phyloP scores from a whole-genome alignment of 92 coral and sea anemone genomes.

The Porites divaricata region DNA sequence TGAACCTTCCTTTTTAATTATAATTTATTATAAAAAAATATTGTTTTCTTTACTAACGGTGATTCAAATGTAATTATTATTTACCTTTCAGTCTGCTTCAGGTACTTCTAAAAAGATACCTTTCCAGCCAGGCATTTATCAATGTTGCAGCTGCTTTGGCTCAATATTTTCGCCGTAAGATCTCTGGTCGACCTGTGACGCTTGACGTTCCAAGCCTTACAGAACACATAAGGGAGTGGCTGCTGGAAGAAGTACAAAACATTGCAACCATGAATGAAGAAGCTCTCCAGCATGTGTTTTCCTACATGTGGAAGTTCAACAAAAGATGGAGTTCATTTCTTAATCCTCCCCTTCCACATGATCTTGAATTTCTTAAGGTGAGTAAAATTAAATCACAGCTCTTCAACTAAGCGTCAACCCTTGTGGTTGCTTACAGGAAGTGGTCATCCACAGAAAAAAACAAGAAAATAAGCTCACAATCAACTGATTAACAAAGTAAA shows the following conservation, averaged over 20 bases:
- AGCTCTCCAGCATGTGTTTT: slow-evolving; percentile 72
- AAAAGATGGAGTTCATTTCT: slow-evolving; percentile 73
- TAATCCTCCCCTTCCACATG: slow-evolving; percentile 73
- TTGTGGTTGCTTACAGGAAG: too few relatives aligned
- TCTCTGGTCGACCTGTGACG: slow-evolving; percentile 61
- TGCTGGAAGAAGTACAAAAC: slow-evolving; percentile 82
- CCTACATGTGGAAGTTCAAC: slow-evolving; percentile 85
- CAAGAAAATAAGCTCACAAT: too few relatives aligned
- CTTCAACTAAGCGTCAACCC: too few relatives aligned
- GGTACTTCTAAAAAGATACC: slow-evolving; percentile 92
- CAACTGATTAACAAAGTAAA: too few relatives aligned
- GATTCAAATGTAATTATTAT: background rate
- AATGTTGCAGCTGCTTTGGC: slow-evolving; percentile 93
- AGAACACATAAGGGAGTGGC: slow-evolving; percentile 83
- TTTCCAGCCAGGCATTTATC: slow-evolving; percentile 89
- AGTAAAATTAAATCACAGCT: background rate
- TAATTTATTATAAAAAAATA: too few relatives aligned
- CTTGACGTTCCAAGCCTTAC: slow-evolving; percentile 61
- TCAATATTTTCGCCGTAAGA: slow-evolving; percentile 75
- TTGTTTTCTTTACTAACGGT: too few relatives aligned
- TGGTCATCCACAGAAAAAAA: too few relatives aligned
- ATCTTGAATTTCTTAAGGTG: slow-evolving; percentile 85
- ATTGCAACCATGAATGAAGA: slow-evolving; percentile 79
- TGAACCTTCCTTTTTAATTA: too few relatives aligned
- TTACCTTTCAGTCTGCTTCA: slow-evolving; percentile 66